Conservation (phyloP, 2,113 vertebrate species). For the Edolisoma coerulescens region DNA sequence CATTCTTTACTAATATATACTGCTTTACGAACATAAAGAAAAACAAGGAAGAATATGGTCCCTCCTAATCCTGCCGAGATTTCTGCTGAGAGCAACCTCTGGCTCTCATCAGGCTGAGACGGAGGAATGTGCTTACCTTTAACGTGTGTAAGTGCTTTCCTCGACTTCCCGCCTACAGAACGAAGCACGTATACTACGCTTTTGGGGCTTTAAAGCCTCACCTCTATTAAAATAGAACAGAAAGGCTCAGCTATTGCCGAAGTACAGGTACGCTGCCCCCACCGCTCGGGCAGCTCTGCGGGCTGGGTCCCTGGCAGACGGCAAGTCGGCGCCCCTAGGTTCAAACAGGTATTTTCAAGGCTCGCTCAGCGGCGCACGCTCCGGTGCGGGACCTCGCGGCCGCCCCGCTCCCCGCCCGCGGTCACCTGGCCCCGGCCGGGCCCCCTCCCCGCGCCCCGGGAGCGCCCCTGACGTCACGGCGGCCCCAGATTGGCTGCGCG, state of each 20-base stretch:
- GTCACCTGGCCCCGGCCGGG: neutral
- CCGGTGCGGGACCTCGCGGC: neutral
- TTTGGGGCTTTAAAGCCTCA: neutral
- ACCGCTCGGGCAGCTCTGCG: accelerated
- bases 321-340: accelerated
- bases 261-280: accelerated
- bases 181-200: accelerated
- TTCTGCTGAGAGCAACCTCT: neutral
- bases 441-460: neutral
- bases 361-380: neutral
- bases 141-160: neutral
- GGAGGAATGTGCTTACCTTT: neutral
- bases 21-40: neutral
- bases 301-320: accelerated
- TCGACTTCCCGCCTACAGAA: neutral
- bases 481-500: slow-evolving; percentile 81
- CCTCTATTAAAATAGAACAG: accelerated
- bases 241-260: accelerated
- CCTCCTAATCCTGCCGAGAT: neutral
- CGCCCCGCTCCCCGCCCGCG: neutral
- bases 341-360: accelerated
- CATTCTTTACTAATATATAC: neutral
- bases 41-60: neutral
- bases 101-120: neutral
- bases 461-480: slow-evolving; percentile 86